Percentiles rank a stretch among this genome's conserved stretches.
Conservation (phyloP, 2,888 invertebrate species). For the Oasisia sp. region DNA sequence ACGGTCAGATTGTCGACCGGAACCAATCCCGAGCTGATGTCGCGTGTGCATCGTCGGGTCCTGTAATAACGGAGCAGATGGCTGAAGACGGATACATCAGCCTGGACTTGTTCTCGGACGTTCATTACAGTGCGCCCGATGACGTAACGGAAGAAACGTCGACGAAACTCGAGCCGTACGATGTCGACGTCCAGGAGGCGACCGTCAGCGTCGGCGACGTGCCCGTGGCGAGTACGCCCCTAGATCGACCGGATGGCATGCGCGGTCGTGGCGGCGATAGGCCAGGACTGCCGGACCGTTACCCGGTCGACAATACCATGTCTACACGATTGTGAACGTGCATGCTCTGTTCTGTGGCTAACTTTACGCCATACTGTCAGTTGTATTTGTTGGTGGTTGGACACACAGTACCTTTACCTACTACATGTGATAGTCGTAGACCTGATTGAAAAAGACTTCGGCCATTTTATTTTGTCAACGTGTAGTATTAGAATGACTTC, state of each 20-base stretch:
- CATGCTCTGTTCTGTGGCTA: background rate
- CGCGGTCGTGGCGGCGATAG: background rate
- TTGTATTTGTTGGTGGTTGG: background rate
- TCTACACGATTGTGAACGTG: background rate
- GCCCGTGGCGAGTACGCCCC: too few species aligned
- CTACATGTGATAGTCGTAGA: background rate
- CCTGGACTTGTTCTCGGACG: background rate
- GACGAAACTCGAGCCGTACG: background rate
- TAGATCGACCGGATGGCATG: background rate
- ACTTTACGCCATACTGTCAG: background rate
- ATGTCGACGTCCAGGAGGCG: too few species aligned
- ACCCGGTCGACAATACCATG: background rate
- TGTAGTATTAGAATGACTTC: background rate
- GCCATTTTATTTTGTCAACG: background rate
- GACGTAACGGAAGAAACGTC: background rate
- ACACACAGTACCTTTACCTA: background rate
- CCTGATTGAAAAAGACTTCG: background rate
- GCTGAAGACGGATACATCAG: constrained; percentile 10
- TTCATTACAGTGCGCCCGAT: background rate
- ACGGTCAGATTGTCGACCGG: background rate
- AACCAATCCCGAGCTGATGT: background rate
- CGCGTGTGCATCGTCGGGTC: background rate
- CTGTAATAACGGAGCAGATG: background rate
- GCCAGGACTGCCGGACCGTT: background rate
- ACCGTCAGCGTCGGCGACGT: too few species aligned